Base-by-base conservation (phyloP, 2,888 invertebrate genomes). In the Platerodrilus igneus region DNA sequence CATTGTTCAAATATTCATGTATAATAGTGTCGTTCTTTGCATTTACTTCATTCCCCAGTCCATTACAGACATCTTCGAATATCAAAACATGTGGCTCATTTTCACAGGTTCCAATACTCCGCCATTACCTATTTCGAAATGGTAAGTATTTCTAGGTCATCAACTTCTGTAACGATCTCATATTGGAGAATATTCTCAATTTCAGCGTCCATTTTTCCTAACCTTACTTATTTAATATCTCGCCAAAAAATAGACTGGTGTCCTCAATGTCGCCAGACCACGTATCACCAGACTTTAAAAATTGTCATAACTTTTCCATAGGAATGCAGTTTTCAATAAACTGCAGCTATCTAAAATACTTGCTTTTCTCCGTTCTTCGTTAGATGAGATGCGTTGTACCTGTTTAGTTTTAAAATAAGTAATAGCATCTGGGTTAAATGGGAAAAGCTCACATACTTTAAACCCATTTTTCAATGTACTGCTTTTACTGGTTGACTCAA, bases 401-500 rank as follows among this genome's bases (percentile, higher is more conserved):
- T 14, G 13, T 33, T 33, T 14, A n/a, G 33, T 11, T 33, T 33
- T 33, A 22, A 33, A 33, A 33, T 33, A 33, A 13, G 15, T 33
- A 3, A 33, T 30, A 9, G 33, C 27, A 27, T 27, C 15, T 14
- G 27, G 15, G 15, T 27, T 15, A 27, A 27, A 27, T 14, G 27
- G 27, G 11, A 33, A 33, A 22, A 33, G 20, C n/a, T 23, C 33
- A 33, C 33, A 33, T 14, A 23, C 33, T 22, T 5, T 4, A 14
- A 14, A 27, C 14, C 15, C 14, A 11, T 14, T 25, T 27, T 36
- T 7, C 36, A 36, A n/a, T n/a, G n/a, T n/a, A n/a, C n/a, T n/a
- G n/a, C n/a, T n/a, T n/a, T n/a, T n/a, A n/a, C n/a, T n/a, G 4
- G 36, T 27, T 27, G 31, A 21, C n/a, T 47, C 40, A 4, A 58